Evolutionary conservation across 2,888 invertebrate genomes (phyloP).

Genomic region (Apodemia zela): DNA sequence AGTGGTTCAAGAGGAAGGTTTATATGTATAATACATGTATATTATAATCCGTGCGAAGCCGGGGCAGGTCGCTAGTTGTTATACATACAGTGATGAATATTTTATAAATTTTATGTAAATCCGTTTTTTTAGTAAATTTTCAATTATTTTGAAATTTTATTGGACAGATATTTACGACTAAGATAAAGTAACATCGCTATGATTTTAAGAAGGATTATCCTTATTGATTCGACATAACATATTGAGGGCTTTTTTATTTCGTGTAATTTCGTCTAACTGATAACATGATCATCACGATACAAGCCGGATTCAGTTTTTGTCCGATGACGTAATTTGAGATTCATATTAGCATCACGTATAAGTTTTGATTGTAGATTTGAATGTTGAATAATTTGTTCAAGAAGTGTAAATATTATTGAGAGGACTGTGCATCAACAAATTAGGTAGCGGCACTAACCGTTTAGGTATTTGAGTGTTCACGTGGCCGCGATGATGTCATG

Average conservation of each 20-base stretch:
- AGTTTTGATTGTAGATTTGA: slow-evolving; percentile 28
- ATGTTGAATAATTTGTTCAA: slow-evolving; percentile 32
- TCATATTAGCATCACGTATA: slow-evolving; percentile 43
- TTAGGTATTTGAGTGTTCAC: slow-evolving; percentile 14
- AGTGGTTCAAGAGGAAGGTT: too few relatives aligned
- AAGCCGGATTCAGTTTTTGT: slow-evolving; percentile 69
- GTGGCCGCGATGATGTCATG: slow-evolving; percentile 33
- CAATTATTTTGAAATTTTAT: background rate
- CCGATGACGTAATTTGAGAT: slow-evolving; percentile 61
- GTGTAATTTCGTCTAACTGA: slow-evolving; percentile 27
- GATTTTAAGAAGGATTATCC: slow-evolving; percentile 1
- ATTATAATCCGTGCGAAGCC: too few relatives aligned
- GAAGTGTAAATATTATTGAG: slow-evolving; percentile 31
- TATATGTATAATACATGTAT: too few relatives aligned
- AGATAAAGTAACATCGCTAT: too few relatives aligned
- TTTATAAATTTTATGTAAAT: too few relatives aligned
- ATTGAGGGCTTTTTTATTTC: slow-evolving; percentile 24
- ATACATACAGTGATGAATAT: too few relatives aligned
- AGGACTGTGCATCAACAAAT: slow-evolving; percentile 22
- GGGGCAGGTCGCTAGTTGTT: too few relatives aligned
- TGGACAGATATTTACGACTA: background rate
- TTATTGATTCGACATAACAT: slow-evolving; percentile 25
- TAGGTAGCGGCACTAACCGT: slow-evolving; percentile 20
- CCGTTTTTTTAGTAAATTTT: background rate
- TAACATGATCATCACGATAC: slow-evolving; percentile 49